These are phyloP conservation scores for Synanthedon tipuliformis DNA, from an alignment of 2,888 invertebrate species.

Conservation along the genomic window DNA sequence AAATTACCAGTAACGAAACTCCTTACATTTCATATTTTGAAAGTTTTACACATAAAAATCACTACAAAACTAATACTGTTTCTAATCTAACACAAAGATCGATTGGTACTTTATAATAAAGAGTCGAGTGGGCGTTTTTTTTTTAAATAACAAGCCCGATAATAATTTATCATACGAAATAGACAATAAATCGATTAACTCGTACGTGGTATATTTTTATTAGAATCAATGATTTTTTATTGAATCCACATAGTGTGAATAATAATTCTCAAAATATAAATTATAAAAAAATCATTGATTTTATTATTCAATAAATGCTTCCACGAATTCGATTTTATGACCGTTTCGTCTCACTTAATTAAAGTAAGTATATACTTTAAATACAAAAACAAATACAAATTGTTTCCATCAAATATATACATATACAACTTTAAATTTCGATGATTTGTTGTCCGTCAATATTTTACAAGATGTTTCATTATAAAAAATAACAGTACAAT, in stretches of 20 bases:
- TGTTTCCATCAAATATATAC: conserved; percentile 38
- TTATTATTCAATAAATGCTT: conserved; percentile 4
- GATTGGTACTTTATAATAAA: conserved; percentile 40
- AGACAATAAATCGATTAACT: conserved; percentile 34
- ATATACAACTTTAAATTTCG: no score
- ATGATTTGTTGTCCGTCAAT: no score
- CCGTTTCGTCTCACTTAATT: conserved; percentile 39
- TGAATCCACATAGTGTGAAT: no score
- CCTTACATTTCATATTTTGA: conserved; percentile 20
- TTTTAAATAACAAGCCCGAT: conserved; percentile 23
- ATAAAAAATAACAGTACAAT: no score
- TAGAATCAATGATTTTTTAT: no score
- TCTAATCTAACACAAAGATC: conserved; percentile 48
- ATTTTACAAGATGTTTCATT: no score
- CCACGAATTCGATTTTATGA: conserved; percentile 27
- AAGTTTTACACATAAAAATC: conserved; percentile 44
- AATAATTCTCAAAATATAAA: no score
- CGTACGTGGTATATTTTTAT: background rate
- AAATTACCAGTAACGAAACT: conserved; percentile 15
- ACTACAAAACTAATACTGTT: conserved; percentile 62
- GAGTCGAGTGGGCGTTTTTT: conserved; percentile 24
- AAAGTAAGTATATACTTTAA: conserved; percentile 19
- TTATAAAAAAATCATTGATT: background rate
- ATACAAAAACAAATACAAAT: conserved; percentile 45
- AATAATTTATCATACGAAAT: conserved; percentile 44